Conservation (phyloP, 1,140 invertebrate species). For the Leptinotarsa texana region DNA sequence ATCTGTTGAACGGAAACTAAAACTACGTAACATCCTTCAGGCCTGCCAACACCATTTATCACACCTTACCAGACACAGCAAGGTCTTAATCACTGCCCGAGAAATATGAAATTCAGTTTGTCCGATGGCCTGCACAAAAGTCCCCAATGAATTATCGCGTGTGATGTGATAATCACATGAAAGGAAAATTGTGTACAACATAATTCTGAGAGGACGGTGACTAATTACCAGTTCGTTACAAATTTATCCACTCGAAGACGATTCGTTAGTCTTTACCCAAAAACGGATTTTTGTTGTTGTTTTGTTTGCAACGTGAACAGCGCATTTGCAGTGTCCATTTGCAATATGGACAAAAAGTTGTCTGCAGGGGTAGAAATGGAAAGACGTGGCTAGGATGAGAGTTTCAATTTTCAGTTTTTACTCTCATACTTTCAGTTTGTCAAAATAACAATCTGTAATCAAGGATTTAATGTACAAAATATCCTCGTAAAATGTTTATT, state of each 20-base stretch:
- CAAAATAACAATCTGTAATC: too few relatives aligned
- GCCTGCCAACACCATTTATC: constrained; percentile 42
- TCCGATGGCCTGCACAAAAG: constrained; percentile 11
- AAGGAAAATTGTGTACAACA: constrained; percentile 3
- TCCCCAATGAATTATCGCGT: background rate
- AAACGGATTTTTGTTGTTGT: too few relatives aligned
- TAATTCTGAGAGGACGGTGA: background rate
- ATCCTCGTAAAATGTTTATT: too few relatives aligned
- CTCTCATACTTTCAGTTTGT: too few relatives aligned
- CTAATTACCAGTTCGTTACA: background rate
- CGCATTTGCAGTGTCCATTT: too few relatives aligned
- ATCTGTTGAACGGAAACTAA: constrained; percentile 32
- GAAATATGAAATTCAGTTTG: constrained; percentile 37
- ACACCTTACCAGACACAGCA: constrained; percentile 34
- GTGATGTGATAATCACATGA: constrained; percentile 6
- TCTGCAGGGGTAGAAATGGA: too few relatives aligned
- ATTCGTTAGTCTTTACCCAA: background rate
- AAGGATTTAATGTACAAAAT: too few relatives aligned
- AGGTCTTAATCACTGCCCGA: constrained; percentile 34
- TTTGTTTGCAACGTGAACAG: too few relatives aligned
- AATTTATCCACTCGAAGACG: background rate
- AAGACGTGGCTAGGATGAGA: too few relatives aligned
- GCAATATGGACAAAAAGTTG: too few relatives aligned
- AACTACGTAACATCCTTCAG: constrained; percentile 40
- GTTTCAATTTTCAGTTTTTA: too few relatives aligned